Base-by-base conservation (phyloP, 2,113 vertebrate genomes). In the Lamprotornis superbus region DNA sequence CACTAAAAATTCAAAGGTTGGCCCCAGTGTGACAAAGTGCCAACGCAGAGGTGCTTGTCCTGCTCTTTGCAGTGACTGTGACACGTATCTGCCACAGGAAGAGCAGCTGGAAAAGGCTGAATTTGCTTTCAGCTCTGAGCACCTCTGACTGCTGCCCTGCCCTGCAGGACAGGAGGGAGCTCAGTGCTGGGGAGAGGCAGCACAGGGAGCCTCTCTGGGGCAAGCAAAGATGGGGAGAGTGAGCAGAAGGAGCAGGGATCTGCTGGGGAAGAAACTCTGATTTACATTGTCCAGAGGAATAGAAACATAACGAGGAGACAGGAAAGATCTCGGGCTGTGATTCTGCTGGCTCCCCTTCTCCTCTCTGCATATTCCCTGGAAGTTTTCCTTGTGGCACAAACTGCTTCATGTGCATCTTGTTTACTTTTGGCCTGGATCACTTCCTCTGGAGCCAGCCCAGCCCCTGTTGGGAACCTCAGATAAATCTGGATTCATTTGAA, bases 401-500 rank as follows among this genome's bases (percentile, higher is more conserved):
- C 25, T 64, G 40, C 69, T 90, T 96, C 96, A 96, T 96, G 80
- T 96, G 94, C 84, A 73, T 96, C 93, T 96, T 96, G 92, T 96
- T 97, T 97, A 94, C 84, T 97, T 90, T 89, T 97, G 96, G 95
- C 94, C 76, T 78, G 64, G 20, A 61, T 64, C 49, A 25, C 80
- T 97, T 96, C 95, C 95, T 90, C 57, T 96, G 90, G 95, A 96
- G 86, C 37, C 83, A 87, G 49, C 76, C 86, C 94, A 96, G 89
- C 73, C 93, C 77, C 93, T 92, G 68, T 81, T 94, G 89, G 92
- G 90, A 97, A 93, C 80, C 90, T 78, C 91, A 90, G 76, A 92
- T 88, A 89, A 94, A 94, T 96, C 94, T 97, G 94, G 95, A 93
- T 94, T 50, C 76, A 69, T 89, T 90, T 75, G 88, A 95, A 96